Evolutionary conservation across 2,113 vertebrate species (phyloP).

Genomic region (Peromyscus maniculatus): DNA sequence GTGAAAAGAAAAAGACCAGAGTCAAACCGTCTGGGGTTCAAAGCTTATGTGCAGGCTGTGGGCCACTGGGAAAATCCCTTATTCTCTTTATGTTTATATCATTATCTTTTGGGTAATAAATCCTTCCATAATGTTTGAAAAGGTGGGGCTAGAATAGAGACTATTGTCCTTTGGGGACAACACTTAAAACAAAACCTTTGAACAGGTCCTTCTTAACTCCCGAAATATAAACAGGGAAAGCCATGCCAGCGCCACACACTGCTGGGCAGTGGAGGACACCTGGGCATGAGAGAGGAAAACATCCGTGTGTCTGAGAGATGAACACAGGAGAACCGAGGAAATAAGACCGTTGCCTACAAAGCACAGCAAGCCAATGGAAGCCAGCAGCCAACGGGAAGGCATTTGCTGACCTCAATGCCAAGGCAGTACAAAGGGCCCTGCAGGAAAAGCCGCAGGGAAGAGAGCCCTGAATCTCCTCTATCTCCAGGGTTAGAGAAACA

Average conservation of each 20-base stretch:
- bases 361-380: neutral
- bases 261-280: neutral
- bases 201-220: neutral
- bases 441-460: neutral
- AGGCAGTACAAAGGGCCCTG: neutral
- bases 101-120: neutral
- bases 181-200: neutral
- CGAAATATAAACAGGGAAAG: neutral
- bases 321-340: neutral
- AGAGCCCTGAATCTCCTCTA: neutral
- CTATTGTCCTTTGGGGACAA: neutral
- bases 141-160: neutral
- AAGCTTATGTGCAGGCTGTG: neutral
- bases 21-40: neutral
- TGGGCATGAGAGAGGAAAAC: neutral
- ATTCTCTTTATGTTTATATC: neutral
- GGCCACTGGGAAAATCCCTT: neutral
- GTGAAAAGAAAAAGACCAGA: neutral
- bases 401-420: neutral
- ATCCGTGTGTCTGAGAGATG: neutral
- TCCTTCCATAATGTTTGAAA: neutral
- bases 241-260: neutral
- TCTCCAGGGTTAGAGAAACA: neutral
- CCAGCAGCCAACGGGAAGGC: neutral
- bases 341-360: neutral